Evolutionary conservation across 2,888 invertebrate species (phyloP).

Genomic region (Choreutis nemorana): DNA sequence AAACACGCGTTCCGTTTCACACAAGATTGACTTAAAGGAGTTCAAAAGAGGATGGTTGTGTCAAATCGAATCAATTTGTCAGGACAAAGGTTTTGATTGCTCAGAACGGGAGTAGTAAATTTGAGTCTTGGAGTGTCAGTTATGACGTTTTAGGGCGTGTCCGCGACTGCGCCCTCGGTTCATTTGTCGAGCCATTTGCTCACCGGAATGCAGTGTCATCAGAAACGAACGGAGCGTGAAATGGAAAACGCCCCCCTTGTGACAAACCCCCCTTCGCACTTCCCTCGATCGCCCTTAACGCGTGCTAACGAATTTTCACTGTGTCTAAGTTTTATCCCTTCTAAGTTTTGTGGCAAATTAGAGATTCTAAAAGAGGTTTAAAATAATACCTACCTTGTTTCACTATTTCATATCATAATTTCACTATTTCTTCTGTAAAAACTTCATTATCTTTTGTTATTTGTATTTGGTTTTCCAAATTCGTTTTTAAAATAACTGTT

Average conservation of each 20-base stretch:
- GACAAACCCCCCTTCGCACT: conserved; percentile 29
- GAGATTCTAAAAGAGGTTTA: conserved; percentile 15
- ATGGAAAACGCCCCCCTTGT: conserved; percentile 61
- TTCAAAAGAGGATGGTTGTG: conserved; percentile 17
- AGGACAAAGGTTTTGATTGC: conserved; percentile 25
- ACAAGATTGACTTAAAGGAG: conserved; percentile 8
- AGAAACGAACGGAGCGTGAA: conserved; percentile 59
- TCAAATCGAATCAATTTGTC: conserved; percentile 48
- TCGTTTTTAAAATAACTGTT: no score
- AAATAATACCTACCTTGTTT: no score
- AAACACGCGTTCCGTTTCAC: conserved; percentile 9
- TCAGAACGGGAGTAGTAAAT: conserved; percentile 16
- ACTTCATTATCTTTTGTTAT: no score
- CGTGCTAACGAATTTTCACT: conserved; percentile 47
- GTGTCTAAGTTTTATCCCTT: no score
- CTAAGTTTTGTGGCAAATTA: no score
- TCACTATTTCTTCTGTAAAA: no score
- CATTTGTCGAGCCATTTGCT: conserved; percentile 65
- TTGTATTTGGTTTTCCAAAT: no score
- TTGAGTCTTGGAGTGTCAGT: conserved; percentile 33
- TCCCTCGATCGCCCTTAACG: conserved; percentile 31
- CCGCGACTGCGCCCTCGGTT: conserved; percentile 48
- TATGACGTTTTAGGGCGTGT: conserved; percentile 58
- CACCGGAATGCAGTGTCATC: conserved; percentile 62
- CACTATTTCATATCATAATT: no score